These are phyloP conservation scores for Sebastes miniatus DNA, from an alignment of 2,797 vertebrate species.

Conservation along the genomic window DNA sequence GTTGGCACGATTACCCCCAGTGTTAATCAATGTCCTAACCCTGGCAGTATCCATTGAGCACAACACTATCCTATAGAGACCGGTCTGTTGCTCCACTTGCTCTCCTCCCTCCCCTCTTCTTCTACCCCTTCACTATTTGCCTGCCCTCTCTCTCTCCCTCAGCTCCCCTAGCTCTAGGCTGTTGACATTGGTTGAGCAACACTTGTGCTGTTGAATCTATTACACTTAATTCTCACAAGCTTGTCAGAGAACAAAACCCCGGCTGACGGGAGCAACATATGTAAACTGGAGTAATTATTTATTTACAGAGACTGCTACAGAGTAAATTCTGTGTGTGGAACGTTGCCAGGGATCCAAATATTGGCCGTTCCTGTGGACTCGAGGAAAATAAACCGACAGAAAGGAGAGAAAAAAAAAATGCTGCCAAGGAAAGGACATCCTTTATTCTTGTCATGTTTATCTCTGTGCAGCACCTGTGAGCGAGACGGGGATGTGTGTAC, in stretches of 20 bases:
- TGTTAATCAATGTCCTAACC: not conserved
- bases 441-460: conserved; percentile 66
- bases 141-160: not conserved
- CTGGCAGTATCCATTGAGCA: not conserved
- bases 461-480: conserved; percentile 66
- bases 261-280: conserved; percentile 56
- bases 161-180: conserved; percentile 15
- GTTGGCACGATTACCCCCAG: not conserved
- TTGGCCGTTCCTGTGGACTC: conserved; percentile 38
- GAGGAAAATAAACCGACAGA: conserved; percentile 59
- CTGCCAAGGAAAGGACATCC: conserved; percentile 49
- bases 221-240: conserved; percentile 56
- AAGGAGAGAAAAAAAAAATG: conserved; percentile 1
- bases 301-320: conserved; percentile 60
- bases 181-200: conserved; percentile 53
- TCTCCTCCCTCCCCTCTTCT: not conserved
- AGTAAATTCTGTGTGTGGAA: conserved; percentile 47
- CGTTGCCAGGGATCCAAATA: conserved; percentile 54
- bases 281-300: conserved; percentile 65
- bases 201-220: conserved; percentile 53
- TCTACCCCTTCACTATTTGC: not conserved
- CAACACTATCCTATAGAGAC: not conserved
- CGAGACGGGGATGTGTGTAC: conserved; percentile 29
- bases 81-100: not conserved
- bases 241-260: conserved; percentile 51